Conservation (phyloP, 2,797 vertebrate species). For the Amniataba percoides region DNA sequence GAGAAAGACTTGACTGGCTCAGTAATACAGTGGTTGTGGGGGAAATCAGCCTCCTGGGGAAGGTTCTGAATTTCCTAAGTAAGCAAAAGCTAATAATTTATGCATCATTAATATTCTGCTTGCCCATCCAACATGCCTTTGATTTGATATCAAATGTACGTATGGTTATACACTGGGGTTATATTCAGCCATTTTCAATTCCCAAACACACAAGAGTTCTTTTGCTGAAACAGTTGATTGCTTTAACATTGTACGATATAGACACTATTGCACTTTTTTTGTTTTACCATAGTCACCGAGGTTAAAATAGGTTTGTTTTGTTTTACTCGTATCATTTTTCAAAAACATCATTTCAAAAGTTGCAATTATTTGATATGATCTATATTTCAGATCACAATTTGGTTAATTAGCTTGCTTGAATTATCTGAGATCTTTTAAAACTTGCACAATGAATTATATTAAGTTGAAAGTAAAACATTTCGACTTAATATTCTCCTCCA, state of each 20-base stretch:
- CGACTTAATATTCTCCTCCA: slow-evolving; percentile 5
- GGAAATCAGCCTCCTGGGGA: not conserved
- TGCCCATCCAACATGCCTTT: slow-evolving; percentile 46
- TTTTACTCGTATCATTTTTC: slow-evolving; percentile 54
- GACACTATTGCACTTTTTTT: not conserved
- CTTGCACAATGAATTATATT: slow-evolving; percentile 36
- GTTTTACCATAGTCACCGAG: slow-evolving; percentile 28
- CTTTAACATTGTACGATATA: slow-evolving; percentile 38
- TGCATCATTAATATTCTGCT: slow-evolving; percentile 53
- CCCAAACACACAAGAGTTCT: slow-evolving; percentile 12
- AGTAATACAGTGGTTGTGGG: not conserved
- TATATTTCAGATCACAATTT: slow-evolving; percentile 50
- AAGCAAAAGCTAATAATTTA: slow-evolving; percentile 51
- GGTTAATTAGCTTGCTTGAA: slow-evolving; percentile 70
- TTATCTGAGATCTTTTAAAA: slow-evolving; percentile 46
- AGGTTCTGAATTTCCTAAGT: slow-evolving; percentile 34
- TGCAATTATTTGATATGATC: slow-evolving; percentile 56
- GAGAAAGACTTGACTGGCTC: slow-evolving; percentile 27
- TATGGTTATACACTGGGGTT: not conserved
- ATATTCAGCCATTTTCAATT: slow-evolving; percentile 47
- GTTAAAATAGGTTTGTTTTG: slow-evolving; percentile 54
- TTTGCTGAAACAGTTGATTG: slow-evolving; percentile 44
- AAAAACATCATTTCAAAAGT: slow-evolving; percentile 52
- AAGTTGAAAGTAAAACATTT: slow-evolving; percentile 30
- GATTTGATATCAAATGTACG: slow-evolving; percentile 39